Evolutionary conservation across 2,888 invertebrate species (phyloP), one percentile per base, ranked within the genome.

Genomic region (Ctena decussata): DNA sequence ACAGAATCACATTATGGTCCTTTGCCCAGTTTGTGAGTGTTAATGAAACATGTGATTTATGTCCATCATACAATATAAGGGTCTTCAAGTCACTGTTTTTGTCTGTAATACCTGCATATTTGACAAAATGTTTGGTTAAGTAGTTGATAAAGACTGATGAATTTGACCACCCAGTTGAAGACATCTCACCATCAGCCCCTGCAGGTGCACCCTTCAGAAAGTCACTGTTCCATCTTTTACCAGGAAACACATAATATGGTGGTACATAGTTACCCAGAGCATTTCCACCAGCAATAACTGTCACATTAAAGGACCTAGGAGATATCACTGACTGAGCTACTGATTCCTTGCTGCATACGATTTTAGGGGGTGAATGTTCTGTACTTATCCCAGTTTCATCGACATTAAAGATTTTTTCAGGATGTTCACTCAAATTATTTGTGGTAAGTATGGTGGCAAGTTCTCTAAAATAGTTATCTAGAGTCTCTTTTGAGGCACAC

Each of bases 321-420:
- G 80, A 83, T 39, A 81, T 78, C 1, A 80, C 49, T 37, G 70
- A 18, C 39, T 80, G 80, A 27, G 82, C 73, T 12, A 60, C 49
- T 24, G 83, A 53, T 5, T 81, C 76, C 41, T 81, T 86, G 35
- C 27, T 21, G 70, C 81, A 78, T 27, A 81, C 75, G 37, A 70
- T 74, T 81, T 80, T 80, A 2, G 65, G 24, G 32, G 79, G 79
- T 15, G 69, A 65, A 71, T 85, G 80, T 44, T 82, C 80, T 44
- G 83, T 82, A n/a, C 69, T 80, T 21, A 85, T 35, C 1, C 83
- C 85, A 60, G 79, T 83, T 79, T 82, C 87, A 79, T 87, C 85
- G 32, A 81, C 49, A 70, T 81, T 84, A 37, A 75, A 83, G 8
- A 85, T 85, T 35, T 71, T n/a, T 60, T 81, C 78, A 0, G 85